phyloP scores from a whole-genome alignment of 2,888 invertebrate species.

The Drosophila birchii region DNA sequence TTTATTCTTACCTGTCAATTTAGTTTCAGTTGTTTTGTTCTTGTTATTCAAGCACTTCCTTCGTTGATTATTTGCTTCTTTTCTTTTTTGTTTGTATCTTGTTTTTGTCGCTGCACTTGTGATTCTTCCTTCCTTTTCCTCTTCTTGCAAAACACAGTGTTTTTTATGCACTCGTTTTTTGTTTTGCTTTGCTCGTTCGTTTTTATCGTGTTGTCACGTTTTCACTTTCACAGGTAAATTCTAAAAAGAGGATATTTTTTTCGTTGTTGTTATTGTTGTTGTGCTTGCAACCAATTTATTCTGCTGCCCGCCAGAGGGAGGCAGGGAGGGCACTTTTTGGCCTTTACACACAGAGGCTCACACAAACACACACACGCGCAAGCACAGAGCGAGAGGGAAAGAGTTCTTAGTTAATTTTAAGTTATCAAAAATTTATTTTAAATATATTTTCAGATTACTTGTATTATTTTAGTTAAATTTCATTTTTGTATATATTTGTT shows the following conservation, averaged over 20 bases:
- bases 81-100: constrained; percentile 41
- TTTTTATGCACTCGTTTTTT: constrained; percentile 71
- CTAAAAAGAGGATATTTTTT: constrained; percentile 48
- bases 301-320: constrained; percentile 14
- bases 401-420: background rate
- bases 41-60: constrained; percentile 31
- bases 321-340: constrained; percentile 13
- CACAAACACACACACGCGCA: constrained; percentile 15
- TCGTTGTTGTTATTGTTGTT: constrained; percentile 6
- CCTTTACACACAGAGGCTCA: constrained; percentile 32
- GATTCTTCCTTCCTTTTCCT: constrained; percentile 30
- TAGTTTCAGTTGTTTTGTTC: constrained; percentile 45
- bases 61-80: constrained; percentile 43
- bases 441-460: background rate
- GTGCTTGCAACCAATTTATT: constrained; percentile 32
- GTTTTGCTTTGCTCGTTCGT: constrained; percentile 78
- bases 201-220: constrained; percentile 55
- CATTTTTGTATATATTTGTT: background rate
- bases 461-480: constrained; percentile 10
- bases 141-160: constrained; percentile 10
- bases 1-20: constrained; percentile 63
- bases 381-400: constrained; percentile 12
- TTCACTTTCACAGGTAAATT: constrained; percentile 80
- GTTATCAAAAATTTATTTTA: background rate
- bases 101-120: constrained; percentile 51